Conservation (phyloP, 2,888 invertebrate genomes). For the Leucozona laternaria region DNA sequence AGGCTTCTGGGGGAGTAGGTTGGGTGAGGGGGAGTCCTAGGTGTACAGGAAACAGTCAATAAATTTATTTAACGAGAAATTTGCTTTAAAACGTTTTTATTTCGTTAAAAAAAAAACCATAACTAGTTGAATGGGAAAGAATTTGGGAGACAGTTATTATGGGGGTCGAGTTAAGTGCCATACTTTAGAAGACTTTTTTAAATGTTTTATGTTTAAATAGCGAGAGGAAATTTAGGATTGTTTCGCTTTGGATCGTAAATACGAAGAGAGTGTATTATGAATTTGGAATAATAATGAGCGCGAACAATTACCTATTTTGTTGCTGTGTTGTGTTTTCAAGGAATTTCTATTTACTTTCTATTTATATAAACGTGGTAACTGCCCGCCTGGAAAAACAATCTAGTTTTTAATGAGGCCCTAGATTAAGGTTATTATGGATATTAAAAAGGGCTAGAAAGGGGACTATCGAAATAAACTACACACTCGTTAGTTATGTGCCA, state of each 20-base stretch:
- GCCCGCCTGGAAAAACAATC: too few relatives aligned
- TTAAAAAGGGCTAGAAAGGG: too few relatives aligned
- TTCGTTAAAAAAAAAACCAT: conserved; percentile 38
- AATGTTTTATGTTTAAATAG: conserved; percentile 45
- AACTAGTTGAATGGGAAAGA: conserved; percentile 20
- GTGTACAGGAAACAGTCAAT: conserved; percentile 51
- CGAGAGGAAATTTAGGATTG: conserved; percentile 50
- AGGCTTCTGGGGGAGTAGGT: neutral
- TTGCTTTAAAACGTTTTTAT: conserved; percentile 59
- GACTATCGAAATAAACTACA: too few relatives aligned
- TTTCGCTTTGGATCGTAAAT: conserved; percentile 65
- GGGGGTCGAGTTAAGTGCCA: conserved; percentile 64
- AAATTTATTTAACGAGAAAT: conserved; percentile 67
- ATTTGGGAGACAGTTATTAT: conserved; percentile 37
- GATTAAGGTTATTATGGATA: too few relatives aligned
- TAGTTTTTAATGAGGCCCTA: too few relatives aligned
- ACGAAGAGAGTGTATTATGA: conserved; percentile 58
- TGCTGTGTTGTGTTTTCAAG: neutral
- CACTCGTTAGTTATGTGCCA: too few relatives aligned
- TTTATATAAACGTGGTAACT: neutral
- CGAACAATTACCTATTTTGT: neutral
- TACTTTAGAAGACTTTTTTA: conserved; percentile 47
- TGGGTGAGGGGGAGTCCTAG: neutral
- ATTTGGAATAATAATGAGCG: conserved; percentile 68
- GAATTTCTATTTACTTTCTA: neutral